These are phyloP conservation scores for Macrocentrus cingulum DNA, from an alignment of 1,140 invertebrate genomes.

Conservation along the genomic window DNA sequence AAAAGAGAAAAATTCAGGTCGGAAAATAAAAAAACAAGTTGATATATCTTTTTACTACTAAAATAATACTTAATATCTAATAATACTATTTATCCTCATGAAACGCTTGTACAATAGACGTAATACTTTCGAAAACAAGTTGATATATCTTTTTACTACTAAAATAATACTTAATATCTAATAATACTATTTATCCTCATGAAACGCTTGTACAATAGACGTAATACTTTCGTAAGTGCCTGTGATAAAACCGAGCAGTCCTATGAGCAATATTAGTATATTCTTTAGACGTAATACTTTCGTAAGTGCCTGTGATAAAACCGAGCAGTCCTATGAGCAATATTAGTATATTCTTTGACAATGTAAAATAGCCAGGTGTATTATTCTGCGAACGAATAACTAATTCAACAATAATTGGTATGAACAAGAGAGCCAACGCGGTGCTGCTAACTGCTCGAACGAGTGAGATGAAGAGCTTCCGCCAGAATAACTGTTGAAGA, in stretches of 20 bases:
- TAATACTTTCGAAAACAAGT: too few relatives aligned
- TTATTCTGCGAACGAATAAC: slow-evolving; percentile 62
- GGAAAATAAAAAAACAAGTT: too few relatives aligned
- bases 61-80: slow-evolving; percentile 1
- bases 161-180: too few relatives aligned
- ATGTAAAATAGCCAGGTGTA: slow-evolving; percentile 49
- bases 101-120: slow-evolving; percentile 61
- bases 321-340: slow-evolving; percentile 70
- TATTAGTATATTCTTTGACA: slow-evolving; percentile 68
- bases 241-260: too few relatives aligned
- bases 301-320: slow-evolving; percentile 73
- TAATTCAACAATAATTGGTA: slow-evolving; percentile 84
- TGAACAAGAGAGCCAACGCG: slow-evolving; percentile 83
- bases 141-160: too few relatives aligned
- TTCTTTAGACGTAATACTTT: too few relatives aligned
- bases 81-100: slow-evolving; percentile 26
- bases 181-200: too few relatives aligned
- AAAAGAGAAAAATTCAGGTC: too few relatives aligned
- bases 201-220: too few relatives aligned
- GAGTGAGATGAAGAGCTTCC: slow-evolving; percentile 82
- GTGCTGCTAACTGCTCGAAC: slow-evolving; percentile 88
- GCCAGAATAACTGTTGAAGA: slow-evolving; percentile 77
- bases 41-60: background rate
- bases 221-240: too few relatives aligned
- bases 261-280: too few relatives aligned